Percentiles rank a stretch among this genome's conserved stretches.
Conservation (phyloP, 2,797 vertebrate genomes). For the Phrynocephalus guinanensis region DNA sequence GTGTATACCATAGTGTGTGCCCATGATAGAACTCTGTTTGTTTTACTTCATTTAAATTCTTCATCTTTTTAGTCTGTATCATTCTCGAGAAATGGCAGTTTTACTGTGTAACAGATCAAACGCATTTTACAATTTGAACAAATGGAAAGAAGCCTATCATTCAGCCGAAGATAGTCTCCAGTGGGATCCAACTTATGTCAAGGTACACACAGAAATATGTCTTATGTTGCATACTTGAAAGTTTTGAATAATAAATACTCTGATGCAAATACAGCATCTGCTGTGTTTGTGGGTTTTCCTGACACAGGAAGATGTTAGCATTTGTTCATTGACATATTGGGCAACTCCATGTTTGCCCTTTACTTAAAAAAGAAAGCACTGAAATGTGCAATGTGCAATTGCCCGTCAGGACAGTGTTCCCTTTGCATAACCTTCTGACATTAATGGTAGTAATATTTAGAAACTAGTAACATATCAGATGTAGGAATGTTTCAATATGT, state of each 20-base stretch:
- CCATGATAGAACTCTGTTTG: background rate
- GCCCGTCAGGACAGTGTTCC: background rate
- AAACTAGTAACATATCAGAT: background rate
- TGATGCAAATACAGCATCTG: background rate
- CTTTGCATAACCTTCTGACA: background rate
- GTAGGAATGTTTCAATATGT: background rate
- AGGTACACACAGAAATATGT: slow-evolving; percentile 65
- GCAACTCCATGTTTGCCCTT: background rate
- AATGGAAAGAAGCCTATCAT: slow-evolving; percentile 71
- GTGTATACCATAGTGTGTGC: background rate
- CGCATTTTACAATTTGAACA: slow-evolving; percentile 75
- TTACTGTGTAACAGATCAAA: slow-evolving; percentile 80
- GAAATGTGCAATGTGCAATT: no score
- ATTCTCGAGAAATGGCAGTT: slow-evolving; percentile 72
- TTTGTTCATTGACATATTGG: background rate
- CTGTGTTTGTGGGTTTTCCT: background rate
- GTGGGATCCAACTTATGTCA: slow-evolving; percentile 73
- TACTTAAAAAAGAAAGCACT: no score
- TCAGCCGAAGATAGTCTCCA: slow-evolving; percentile 72
- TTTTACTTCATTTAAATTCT: background rate
- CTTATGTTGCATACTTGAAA: background rate
- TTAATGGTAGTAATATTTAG: background rate
- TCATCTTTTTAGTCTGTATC: slow-evolving; percentile 64
- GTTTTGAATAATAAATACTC: background rate
- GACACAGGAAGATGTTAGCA: background rate